phyloP scores from a whole-genome alignment of 2,888 invertebrate species.

The Drepana falcataria region DNA sequence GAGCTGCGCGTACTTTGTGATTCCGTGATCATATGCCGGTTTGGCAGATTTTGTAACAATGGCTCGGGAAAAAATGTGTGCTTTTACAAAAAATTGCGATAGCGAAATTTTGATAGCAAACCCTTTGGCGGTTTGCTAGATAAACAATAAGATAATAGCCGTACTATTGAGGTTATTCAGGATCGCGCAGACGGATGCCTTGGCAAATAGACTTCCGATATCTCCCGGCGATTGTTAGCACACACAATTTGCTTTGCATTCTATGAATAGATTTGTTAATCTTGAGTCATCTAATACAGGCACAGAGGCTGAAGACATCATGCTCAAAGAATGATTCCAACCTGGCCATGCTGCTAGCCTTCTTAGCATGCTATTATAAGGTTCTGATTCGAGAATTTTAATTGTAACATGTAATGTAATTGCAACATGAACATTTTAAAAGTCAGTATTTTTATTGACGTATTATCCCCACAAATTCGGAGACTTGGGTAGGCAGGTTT shows the following conservation, averaged over 20 bases:
- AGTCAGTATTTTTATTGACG: too few relatives aligned
- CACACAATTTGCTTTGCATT: background rate
- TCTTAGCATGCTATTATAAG: too few relatives aligned
- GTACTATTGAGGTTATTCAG: background rate
- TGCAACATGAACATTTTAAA: too few relatives aligned
- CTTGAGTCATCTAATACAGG: too few relatives aligned
- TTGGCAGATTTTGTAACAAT: slow-evolving; percentile 57
- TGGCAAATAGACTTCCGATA: background rate
- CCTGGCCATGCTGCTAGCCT: too few relatives aligned
- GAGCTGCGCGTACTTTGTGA: slow-evolving; percentile 25
- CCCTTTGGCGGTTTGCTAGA: slow-evolving; percentile 1
- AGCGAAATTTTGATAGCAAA: slow-evolving; percentile 5
- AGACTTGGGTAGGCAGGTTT: too few relatives aligned
- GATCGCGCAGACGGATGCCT: background rate
- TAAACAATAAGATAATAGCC: background rate
- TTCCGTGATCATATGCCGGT: slow-evolving; percentile 51
- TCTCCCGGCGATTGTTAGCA: background rate
- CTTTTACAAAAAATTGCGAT: slow-evolving; percentile 17
- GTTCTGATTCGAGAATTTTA: too few relatives aligned
- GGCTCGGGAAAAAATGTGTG: slow-evolving; percentile 32
- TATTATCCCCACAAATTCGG: too few relatives aligned
- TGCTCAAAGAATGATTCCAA: too few relatives aligned
- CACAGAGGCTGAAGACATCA: too few relatives aligned
- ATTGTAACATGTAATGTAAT: too few relatives aligned
- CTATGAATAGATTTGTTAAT: too few relatives aligned